Conservation (phyloP, 1,140 invertebrate species). For the Solen grandis region DNA sequence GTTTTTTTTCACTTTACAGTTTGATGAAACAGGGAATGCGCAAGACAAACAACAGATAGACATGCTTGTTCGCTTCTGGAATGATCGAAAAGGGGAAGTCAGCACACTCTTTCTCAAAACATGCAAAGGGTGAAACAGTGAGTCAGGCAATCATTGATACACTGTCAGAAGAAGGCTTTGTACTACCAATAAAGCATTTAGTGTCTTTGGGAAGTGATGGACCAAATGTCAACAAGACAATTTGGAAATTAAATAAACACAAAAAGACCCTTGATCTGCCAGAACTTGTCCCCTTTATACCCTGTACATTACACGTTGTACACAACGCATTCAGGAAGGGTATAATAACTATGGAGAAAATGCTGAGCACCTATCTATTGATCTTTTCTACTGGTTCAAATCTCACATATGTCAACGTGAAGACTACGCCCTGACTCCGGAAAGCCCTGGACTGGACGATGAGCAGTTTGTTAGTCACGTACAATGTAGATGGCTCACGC, state of each 20-base stretch:
- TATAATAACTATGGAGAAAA: constrained; percentile 16
- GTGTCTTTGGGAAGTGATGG: constrained; percentile 13
- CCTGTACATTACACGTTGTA: constrained; percentile 27
- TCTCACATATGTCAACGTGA: constrained; percentile 12
- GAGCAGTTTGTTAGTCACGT: constrained; percentile 24
- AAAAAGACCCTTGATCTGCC: background rate
- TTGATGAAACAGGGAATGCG: constrained; percentile 25
- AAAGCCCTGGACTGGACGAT: constrained; percentile 19
- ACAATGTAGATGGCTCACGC: constrained; percentile 24
- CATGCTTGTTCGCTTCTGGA: constrained; percentile 14
- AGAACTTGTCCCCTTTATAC: constrained; percentile 17
- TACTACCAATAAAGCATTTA: constrained; percentile 4
- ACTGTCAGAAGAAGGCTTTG: background rate
- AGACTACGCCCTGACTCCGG: constrained; percentile 1
- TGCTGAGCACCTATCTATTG: constrained; percentile 24
- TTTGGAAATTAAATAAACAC: constrained; percentile 15
- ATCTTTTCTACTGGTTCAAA: constrained; percentile 26
- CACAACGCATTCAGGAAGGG: constrained; percentile 23
- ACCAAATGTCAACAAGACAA: constrained; percentile 29
- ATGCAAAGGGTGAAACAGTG: constrained; percentile 11
- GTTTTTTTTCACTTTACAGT: constrained; percentile 1
- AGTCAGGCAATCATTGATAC: constrained; percentile 2
- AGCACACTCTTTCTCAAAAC: constrained; percentile 1
- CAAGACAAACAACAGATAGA: constrained; percentile 24
- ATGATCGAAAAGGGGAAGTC: constrained; percentile 16